A percentile compares a stretch with the other conserved stretches of the same genome.
Conservation (phyloP, 2,797 vertebrate species). For the Thripadectes ignobilis region DNA sequence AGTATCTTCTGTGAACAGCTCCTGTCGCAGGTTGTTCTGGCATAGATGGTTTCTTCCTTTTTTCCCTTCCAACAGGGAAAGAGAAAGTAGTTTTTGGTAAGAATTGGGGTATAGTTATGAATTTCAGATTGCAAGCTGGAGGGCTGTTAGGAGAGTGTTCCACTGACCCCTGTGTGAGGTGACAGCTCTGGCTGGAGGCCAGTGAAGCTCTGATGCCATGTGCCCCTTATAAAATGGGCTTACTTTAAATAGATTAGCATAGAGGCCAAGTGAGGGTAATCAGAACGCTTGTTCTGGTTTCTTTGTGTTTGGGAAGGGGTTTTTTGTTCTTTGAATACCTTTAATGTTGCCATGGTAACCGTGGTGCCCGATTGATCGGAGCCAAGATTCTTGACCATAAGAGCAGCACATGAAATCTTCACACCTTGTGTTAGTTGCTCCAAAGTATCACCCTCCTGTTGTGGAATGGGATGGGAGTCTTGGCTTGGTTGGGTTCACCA, state of each 20-base stretch:
- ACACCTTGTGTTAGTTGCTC: background rate
- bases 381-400: background rate
- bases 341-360: background rate
- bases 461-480: background rate
- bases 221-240: background rate
- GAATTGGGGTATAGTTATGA: background rate
- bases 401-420: background rate
- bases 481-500: background rate
- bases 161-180: conserved; percentile 26
- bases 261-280: conserved; percentile 42
- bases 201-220: background rate
- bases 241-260: background rate
- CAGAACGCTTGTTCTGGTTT: background rate
- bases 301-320: background rate
- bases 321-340: background rate
- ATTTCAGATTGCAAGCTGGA: background rate
- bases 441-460: background rate
- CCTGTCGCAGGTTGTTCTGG: background rate
- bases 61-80: background rate
- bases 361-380: background rate
- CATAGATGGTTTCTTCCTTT: rapidly evolving
- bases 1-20: background rate
- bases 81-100: background rate
- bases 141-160: background rate
- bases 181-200: conserved; percentile 17